A percentile compares a stretch with the other conserved stretches of the same genome.
phyloP scores from a whole-genome alignment of 2,797 vertebrate species.

The Poliocrania exsul region DNA sequence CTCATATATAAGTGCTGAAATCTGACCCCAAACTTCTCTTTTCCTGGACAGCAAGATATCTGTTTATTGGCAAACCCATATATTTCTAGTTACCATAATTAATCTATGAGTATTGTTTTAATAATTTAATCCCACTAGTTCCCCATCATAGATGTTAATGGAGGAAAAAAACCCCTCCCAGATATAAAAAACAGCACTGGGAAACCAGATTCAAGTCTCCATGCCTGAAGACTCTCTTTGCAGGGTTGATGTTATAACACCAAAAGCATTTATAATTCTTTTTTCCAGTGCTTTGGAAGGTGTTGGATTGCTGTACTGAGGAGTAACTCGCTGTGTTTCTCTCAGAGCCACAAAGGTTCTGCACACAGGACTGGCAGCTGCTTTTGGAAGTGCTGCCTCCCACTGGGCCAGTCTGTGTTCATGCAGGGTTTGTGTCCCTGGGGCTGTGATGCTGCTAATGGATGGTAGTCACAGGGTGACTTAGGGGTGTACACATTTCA shows the following conservation, averaged over 20 bases:
- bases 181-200: background rate
- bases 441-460: background rate
- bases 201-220: background rate
- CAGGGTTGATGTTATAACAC: background rate
- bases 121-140: background rate
- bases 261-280: background rate
- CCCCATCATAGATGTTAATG: background rate
- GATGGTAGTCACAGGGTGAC: background rate
- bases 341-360: background rate
- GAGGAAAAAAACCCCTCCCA: background rate
- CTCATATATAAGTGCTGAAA: background rate
- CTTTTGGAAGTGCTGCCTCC: background rate
- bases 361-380: rapidly evolving
- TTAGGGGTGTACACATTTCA: background rate
- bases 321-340: background rate
- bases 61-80: background rate
- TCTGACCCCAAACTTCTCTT: background rate
- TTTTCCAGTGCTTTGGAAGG: background rate
- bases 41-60: background rate
- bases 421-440: background rate
- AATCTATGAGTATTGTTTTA: background rate
- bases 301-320: background rate
- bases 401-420: background rate
- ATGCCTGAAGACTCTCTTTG: background rate
- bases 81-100: background rate